Conservation (phyloP, 2,113 vertebrate species). For the Otus sunia region DNA sequence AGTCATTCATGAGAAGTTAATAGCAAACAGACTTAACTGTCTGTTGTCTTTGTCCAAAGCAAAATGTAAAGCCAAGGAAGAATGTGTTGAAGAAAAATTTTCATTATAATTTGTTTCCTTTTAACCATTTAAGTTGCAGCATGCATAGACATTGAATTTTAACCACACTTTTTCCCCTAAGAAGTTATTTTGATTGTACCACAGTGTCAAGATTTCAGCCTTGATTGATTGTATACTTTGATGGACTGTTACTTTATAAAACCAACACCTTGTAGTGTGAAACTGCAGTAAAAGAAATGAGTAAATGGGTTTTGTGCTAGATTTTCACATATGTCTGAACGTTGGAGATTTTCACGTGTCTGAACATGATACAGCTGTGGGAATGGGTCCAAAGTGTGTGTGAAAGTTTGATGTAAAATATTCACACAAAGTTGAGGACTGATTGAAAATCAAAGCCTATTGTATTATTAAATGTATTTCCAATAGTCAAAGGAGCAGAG, state of each 20-base stretch:
- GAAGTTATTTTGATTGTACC: not conserved
- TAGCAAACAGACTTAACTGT: not conserved
- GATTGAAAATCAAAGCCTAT: conserved; percentile 30
- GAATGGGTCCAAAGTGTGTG: not conserved
- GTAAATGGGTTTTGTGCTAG: not conserved
- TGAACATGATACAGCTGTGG: not conserved
- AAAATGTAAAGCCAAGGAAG: not conserved
- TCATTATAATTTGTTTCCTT: not conserved
- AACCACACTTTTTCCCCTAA: not conserved
- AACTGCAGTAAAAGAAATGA: not conserved
- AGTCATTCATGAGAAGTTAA: not conserved
- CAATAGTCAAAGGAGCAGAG: not conserved
- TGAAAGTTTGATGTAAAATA: not conserved
- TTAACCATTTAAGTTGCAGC: not conserved
- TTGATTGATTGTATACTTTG: not conserved
- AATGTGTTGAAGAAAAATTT: not conserved
- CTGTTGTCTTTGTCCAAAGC: not conserved
- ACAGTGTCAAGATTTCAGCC: not conserved
- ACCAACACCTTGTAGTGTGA: not conserved
- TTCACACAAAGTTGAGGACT: not conserved
- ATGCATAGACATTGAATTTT: not conserved
- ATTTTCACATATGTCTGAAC: not conserved
- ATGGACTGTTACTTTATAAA: not conserved
- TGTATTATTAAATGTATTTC: conserved; percentile 6
- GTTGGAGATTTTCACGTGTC: not conserved